Percentiles rank a stretch among this genome's conserved stretches.
Evolutionary conservation across 1,140 invertebrate genomes (phyloP).

Genomic region (Sycobia sp.): DNA sequence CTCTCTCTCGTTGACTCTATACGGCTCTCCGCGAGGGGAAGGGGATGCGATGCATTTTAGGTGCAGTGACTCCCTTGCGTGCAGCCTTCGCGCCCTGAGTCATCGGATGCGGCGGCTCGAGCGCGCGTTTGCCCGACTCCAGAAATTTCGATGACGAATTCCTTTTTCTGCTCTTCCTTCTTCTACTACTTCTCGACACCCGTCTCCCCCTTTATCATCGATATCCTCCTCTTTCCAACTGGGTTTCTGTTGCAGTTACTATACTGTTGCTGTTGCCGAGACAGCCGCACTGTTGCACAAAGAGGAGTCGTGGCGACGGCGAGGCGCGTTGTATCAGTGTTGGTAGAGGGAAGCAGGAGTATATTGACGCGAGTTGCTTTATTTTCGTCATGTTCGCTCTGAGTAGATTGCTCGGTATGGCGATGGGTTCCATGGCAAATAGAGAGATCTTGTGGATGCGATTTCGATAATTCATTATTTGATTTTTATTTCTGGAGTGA

Average conservation of each 20-base stretch:
- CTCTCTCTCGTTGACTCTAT: too few relatives aligned
- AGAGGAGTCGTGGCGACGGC: background rate
- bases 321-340: background rate
- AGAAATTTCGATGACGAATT: constrained; percentile 61
- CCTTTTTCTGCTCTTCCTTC: constrained; percentile 30
- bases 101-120: constrained; percentile 37
- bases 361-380: background rate
- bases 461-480: too few relatives aligned
- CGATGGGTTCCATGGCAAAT: too few relatives aligned
- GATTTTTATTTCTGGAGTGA: too few relatives aligned
- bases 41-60: constrained; percentile 43
- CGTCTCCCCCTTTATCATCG: background rate
- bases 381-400: background rate
- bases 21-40: too few relatives aligned
- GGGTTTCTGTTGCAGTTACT: background rate
- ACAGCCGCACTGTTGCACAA: background rate
- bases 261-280: background rate
- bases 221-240: too few relatives aligned
- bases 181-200: constrained; percentile 26
- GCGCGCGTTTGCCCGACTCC: constrained; percentile 41
- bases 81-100: constrained; percentile 51
- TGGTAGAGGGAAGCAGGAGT: background rate
- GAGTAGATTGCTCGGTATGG: constrained; percentile 1
- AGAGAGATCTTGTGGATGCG: too few relatives aligned
- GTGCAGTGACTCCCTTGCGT: constrained; percentile 50